Evolutionary conservation across 1,140 invertebrate genomes (phyloP).

Genomic region (Drosophila repleta): DNA sequence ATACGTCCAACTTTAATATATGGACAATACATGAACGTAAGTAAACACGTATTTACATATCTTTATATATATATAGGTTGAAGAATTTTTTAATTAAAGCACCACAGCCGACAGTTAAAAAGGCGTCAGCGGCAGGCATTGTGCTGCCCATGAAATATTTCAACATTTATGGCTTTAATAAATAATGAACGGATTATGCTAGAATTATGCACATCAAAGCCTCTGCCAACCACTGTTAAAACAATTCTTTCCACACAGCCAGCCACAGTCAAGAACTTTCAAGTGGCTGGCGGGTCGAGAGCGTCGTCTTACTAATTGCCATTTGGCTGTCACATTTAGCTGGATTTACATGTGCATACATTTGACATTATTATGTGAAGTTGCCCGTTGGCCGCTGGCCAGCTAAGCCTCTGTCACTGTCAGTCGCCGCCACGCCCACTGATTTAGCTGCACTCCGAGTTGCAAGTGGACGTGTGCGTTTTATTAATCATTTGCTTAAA

Average conservation of each 20-base stretch:
- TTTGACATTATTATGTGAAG: conserved; percentile 64
- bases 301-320: conserved; percentile 72
- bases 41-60: conserved; percentile 11
- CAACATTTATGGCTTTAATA: conserved; percentile 29
- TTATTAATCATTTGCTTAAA: conserved; percentile 68
- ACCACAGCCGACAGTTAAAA: conserved; percentile 34
- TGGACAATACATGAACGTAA: conserved; percentile 1
- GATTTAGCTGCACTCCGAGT: conserved; percentile 31
- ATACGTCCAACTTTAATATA: conserved; percentile 36
- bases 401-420: conserved; percentile 2
- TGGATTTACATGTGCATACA: conserved; percentile 76
- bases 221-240: background rate
- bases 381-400: conserved; percentile 43
- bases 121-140: conserved; percentile 1
- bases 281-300: conserved; percentile 52
- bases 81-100: conserved; percentile 62
- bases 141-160: conserved; percentile 10
- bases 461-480: conserved; percentile 58
- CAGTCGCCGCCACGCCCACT: conserved; percentile 7
- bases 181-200: conserved; percentile 49
- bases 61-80: conserved; percentile 3
- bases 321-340: conserved; percentile 74
- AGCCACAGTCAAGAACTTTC: conserved; percentile 38
- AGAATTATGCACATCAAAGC: conserved; percentile 42
- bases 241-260: conserved; percentile 9